Base-by-base conservation (phyloP, 2,113 vertebrate species). In the Neogobius melanostomus region DNA sequence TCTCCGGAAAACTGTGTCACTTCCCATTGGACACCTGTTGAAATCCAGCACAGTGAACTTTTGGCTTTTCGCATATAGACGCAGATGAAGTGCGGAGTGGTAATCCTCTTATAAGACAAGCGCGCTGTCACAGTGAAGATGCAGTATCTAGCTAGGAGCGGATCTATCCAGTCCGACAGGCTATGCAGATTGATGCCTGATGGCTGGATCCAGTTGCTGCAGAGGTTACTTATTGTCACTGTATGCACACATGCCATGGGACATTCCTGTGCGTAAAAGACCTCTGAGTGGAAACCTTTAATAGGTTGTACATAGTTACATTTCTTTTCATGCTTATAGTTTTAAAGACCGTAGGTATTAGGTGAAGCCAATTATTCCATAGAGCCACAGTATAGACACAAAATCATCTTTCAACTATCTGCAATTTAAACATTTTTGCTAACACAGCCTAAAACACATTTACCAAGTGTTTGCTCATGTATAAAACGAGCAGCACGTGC, bases 31-130 rank as follows among this genome's bases (percentile, higher is more conserved):
- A 74, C 69, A 56, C 53, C 15, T 54, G 71, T 2, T 6, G 51
- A 69, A 74, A 59, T 10, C 62, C 6, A 67, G 4, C 60, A 51
- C 82, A 74, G 68, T 54, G 65, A 81, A 86, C 80, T 52, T 68
- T 79, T 76, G 77, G 77, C 72, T 64, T 82, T 36, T 65, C 48
- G 36, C 54, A 47, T 83, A 71, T 48, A 79, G 69, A 75, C 78
- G 68, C 69, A 82, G 82, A 84, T 74, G 82, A 84, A 44, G 64
- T 6, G 47, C 42, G 75, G 17, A 66, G 59, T 64, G 65, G 57
- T 89, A 91, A 91, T 90, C 87, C 76, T 87, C 86, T 89, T 90
- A 59, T 42, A 86, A 82, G 71, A 51, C 72, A 67, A 75, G 72
- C 71, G 78, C 85, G 79, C 85, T 87, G 77, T 86, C 62, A 66